Evolutionary conservation across 2,888 invertebrate species (phyloP).

Genomic region (Andrena bicolor): DNA sequence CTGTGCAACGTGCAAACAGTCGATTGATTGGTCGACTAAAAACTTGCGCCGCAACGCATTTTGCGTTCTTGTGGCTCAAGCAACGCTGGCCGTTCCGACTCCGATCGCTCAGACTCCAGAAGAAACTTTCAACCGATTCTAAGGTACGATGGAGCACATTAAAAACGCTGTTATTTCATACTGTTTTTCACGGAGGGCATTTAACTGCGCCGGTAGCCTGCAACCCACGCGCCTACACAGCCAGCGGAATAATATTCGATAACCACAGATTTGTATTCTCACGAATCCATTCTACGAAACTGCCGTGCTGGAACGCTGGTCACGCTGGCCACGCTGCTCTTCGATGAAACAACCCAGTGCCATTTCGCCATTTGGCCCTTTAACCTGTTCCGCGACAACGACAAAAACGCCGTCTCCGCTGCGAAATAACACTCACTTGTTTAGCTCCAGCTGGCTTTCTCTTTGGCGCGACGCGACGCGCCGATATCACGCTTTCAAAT

Average conservation of each 20-base stretch:
- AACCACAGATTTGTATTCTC: slow-evolving; percentile 64
- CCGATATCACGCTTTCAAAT: slow-evolving; percentile 13
- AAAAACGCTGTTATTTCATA: slow-evolving; percentile 31
- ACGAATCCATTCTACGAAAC: slow-evolving; percentile 48
- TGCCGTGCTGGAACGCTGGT: slow-evolving; percentile 38
- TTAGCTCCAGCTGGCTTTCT: background rate
- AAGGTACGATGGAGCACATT: slow-evolving; percentile 44
- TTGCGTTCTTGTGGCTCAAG: background rate
- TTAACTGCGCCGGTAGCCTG: slow-evolving; percentile 40
- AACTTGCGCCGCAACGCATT: slow-evolving; percentile 28
- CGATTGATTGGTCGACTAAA: slow-evolving; percentile 62
- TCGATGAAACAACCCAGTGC: slow-evolving; percentile 26
- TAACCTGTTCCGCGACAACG: slow-evolving; percentile 19
- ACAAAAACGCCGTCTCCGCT: slow-evolving; percentile 9
- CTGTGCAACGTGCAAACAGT: slow-evolving; percentile 30
- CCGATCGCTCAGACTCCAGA: too few relatives aligned
- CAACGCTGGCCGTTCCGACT: too few relatives aligned
- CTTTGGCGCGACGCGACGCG: background rate
- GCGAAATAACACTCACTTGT: slow-evolving; percentile 29
- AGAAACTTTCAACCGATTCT: slow-evolving; percentile 14
- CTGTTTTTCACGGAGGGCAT: slow-evolving; percentile 43
- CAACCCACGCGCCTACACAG: background rate
- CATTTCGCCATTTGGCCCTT: slow-evolving; percentile 39
- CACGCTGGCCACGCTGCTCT: background rate
- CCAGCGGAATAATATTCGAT: slow-evolving; percentile 54